A percentile compares a stretch with the other conserved stretches of the same genome.
phyloP scores from a whole-genome alignment of 2,113 vertebrate species.

The Vidua macroura region DNA sequence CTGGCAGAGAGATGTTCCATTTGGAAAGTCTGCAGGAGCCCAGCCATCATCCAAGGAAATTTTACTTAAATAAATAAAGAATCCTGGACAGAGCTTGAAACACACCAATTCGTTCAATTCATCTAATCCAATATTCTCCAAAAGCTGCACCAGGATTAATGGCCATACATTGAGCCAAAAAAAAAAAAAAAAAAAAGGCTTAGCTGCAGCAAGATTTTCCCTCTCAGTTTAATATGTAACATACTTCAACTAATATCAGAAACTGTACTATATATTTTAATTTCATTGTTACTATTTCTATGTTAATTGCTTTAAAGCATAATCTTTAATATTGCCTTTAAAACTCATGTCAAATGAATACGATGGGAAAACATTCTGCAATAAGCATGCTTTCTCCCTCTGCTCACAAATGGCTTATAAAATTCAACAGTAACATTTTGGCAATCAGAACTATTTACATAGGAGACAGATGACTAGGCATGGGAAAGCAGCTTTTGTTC shows the following conservation, averaged over 20 bases:
- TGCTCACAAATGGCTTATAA: conserved; percentile 58
- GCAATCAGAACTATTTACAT: conserved; percentile 60
- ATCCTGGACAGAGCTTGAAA: neutral
- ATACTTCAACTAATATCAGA: neutral
- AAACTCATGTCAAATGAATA: neutral
- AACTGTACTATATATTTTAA: neutral
- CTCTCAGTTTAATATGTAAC: neutral
- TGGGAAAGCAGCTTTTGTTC: conserved; percentile 63
- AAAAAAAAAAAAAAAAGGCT: neutral
- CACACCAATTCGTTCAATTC: neutral
- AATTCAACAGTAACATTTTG: conserved; percentile 49
- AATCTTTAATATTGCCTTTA: neutral
- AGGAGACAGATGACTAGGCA: conserved; percentile 59
- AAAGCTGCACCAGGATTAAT: neutral
- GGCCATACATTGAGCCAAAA: neutral
- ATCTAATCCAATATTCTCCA: neutral
- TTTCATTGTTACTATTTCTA: neutral
- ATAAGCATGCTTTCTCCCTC: neutral
- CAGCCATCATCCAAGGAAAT: neutral
- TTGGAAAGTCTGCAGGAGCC: neutral
- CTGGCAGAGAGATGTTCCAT: neutral
- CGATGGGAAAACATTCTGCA: conserved; percentile 15
- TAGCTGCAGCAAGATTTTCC: neutral
- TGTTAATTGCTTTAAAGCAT: neutral
- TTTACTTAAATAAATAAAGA: neutral